Evolutionary conservation across 2,888 invertebrate genomes (phyloP).

Genomic region (Cyrtodaria siliqua): DNA sequence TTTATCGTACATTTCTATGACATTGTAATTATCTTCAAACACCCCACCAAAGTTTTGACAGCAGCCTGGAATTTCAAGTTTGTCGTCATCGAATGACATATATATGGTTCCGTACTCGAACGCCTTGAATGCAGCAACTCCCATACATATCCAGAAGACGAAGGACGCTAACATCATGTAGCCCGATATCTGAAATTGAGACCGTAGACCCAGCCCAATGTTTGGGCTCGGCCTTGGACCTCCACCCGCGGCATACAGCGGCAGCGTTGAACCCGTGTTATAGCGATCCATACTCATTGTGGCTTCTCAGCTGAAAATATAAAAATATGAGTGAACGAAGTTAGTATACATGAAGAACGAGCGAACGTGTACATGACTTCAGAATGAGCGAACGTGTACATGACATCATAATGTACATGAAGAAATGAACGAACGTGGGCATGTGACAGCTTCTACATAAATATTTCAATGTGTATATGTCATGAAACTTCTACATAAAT

Average conservation of each 20-base stretch:
- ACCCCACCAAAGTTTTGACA: conserved; percentile 56
- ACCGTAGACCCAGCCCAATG: conserved; percentile 17
- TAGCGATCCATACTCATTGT: conserved; percentile 42
- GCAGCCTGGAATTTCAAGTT: conserved; percentile 47
- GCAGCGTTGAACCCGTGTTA: conserved; percentile 28
- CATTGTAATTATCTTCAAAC: conserved; percentile 62
- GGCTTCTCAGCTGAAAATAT: too few species aligned
- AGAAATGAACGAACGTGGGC: too few species aligned
- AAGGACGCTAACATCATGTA: conserved; percentile 64
- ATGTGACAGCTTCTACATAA: too few species aligned
- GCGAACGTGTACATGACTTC: too few species aligned
- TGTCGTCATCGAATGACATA: conserved; percentile 51
- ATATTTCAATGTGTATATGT: too few species aligned
- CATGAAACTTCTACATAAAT: too few species aligned
- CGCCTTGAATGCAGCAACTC: conserved; percentile 39
- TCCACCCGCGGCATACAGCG: conserved; percentile 28
- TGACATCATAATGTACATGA: too few species aligned
- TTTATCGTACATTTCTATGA: conserved; percentile 64
- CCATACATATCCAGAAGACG: conserved; percentile 59
- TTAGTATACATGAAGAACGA: too few species aligned
- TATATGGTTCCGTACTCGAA: conserved; percentile 61
- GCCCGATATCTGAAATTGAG: conserved; percentile 57
- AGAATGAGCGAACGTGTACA: too few species aligned
- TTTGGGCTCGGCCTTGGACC: background rate
- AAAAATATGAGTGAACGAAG: too few species aligned